Evolutionary conservation across 2,888 invertebrate species (phyloP).

Genomic region (Phaonia tiefii): DNA sequence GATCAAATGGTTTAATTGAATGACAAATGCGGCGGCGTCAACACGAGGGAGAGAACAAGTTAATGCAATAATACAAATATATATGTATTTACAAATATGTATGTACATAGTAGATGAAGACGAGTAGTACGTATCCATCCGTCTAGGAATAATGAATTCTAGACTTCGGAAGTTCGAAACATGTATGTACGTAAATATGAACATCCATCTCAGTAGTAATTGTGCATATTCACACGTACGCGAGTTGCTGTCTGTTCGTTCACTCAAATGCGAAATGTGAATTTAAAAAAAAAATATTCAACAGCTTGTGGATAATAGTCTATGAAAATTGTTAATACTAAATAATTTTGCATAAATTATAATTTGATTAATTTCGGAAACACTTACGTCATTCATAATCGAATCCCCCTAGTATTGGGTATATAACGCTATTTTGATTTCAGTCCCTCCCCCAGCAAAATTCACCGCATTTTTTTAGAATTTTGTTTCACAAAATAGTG

Average conservation of each 20-base stretch:
- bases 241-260: not conserved
- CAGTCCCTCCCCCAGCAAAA: no score
- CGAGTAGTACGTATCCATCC: no score
- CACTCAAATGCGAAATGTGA: not conserved
- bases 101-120: not conserved
- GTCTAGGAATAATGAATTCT: not conserved
- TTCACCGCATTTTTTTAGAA: not conserved
- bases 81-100: not conserved
- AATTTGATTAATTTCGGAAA: slow-evolving; percentile 27
- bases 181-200: not conserved
- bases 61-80: not conserved
- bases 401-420: no score
- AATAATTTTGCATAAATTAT: slow-evolving; percentile 22
- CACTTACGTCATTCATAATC: slow-evolving; percentile 13
- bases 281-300: not conserved
- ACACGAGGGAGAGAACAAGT: no score
- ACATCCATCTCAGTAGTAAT: not conserved
- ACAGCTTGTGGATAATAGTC: not conserved
- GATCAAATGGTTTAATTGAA: slow-evolving; percentile 63
- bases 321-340: not conserved
- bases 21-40: slow-evolving; percentile 14
- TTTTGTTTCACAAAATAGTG: slow-evolving; percentile 17
- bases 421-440: no score
- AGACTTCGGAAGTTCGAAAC: slow-evolving; percentile 35
- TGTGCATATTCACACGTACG: not conserved